Percentiles rank a stretch among this genome's conserved stretches.
Evolutionary conservation across 2,797 vertebrate species (phyloP).

Genomic region (Neomorphus geoffroyi): DNA sequence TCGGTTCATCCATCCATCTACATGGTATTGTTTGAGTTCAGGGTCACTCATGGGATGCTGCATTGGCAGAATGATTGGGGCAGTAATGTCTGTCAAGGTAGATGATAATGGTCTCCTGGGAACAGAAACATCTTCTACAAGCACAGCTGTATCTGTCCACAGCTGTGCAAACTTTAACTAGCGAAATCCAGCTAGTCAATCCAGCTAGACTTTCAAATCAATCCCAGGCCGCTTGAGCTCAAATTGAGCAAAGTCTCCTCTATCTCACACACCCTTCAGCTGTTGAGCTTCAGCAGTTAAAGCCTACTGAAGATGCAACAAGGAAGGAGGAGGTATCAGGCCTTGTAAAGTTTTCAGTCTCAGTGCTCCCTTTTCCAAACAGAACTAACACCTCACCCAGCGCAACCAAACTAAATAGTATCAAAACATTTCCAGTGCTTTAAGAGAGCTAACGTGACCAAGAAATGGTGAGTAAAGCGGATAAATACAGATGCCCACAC

Average conservation of each 20-base stretch:
- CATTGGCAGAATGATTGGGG: neutral
- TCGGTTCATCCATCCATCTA: neutral
- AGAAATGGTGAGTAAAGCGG: neutral
- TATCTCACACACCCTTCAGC: constrained; percentile 4
- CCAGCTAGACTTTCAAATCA: constrained; percentile 45
- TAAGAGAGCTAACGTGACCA: neutral
- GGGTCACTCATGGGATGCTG: neutral
- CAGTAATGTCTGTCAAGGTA: neutral
- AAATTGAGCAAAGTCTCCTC: neutral
- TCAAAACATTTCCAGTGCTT: neutral
- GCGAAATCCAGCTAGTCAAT: constrained; percentile 44
- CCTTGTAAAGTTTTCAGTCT: neutral
- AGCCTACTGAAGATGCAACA: neutral
- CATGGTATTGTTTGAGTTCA: neutral
- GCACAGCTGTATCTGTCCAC: constrained; percentile 33
- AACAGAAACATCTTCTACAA: constrained; percentile 19
- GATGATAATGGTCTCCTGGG: neutral
- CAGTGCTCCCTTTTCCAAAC: neutral
- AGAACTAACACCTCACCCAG: neutral
- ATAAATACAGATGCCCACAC: neutral
- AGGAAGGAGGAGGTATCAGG: neutral
- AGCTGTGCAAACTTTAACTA: constrained; percentile 46
- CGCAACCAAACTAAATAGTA: neutral
- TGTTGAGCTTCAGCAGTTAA: constrained; percentile 17
- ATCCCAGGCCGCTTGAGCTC: constrained; percentile 23